Base-by-base conservation (phyloP, 1,140 invertebrate genomes). In the Scaptomyza pallida region DNA sequence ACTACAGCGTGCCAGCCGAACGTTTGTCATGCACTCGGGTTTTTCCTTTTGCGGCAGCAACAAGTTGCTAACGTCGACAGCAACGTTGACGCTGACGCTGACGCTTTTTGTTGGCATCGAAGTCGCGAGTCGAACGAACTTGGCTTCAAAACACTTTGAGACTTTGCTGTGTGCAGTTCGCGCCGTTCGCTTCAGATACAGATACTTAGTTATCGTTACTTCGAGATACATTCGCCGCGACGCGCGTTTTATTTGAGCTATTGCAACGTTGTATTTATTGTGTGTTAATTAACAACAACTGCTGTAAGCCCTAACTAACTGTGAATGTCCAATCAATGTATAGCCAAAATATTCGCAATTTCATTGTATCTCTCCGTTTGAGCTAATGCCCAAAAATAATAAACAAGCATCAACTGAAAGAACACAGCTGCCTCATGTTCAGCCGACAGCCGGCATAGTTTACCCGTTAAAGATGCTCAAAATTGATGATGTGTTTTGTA, bases 11-110 rank as follows among this genome's bases (percentile, higher is more conserved):
- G 81, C 82, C 62, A 78, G 65, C 50, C 70, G 78, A 86, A 77
- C 82, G 82, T 86, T 86, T 86, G 74, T 86, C 81, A 86, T 73
- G 78, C 56, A 70, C 56, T 85, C 80, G 76, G 64, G 26, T 30
- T 81, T 85, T 85, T 85, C 81, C 81, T 85, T 86, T 88, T 81
- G 81, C 55, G 81, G 81, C 81, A 76, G 68, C 41, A 88, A 89
- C 82, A 82, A 88, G 82, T 89, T 82, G 82, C 82, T 75, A 82
- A 56, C 78, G 52, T 50, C 47, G 17, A 44, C 61, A 17, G 19
- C 44, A 54, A 16, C 67, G 15, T 10, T 40, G 56, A 19, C 44
- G 43, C n/a, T 13, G 61, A 12, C 40, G 33, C 16, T 37, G 48
- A 16, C 47, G 43, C 10, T 43, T 44, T 19, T n/a, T 12, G 12